Percentiles rank a stretch among this genome's conserved stretches.
Conservation (phyloP, 2,797 vertebrate genomes). For the Ibycter americanus region DNA sequence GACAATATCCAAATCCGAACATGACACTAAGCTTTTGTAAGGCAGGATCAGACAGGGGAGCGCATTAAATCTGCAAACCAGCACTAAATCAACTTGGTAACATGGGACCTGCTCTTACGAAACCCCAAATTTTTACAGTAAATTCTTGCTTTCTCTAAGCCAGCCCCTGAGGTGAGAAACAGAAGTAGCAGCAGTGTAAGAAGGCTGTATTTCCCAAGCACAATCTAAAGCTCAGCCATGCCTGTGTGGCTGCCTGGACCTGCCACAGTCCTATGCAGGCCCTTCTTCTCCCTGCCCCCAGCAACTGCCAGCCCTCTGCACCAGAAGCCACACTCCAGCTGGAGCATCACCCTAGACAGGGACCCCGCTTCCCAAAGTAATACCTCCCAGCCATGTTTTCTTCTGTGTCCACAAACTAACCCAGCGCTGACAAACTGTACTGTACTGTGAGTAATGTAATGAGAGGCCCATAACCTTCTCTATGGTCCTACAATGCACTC, state of each 20-base stretch:
- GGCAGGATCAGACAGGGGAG: neutral
- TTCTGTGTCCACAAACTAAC: neutral
- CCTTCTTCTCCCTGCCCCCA: neutral
- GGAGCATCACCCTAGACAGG: no score
- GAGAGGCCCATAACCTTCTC: neutral
- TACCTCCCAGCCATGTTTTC: neutral
- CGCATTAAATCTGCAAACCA: neutral
- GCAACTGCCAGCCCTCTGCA: neutral
- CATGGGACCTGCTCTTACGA: neutral
- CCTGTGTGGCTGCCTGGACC: neutral
- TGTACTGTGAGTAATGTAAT: neutral
- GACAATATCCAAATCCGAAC: neutral
- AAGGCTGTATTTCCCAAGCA: neutral
- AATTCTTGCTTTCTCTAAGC: neutral
- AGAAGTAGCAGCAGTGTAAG: neutral
- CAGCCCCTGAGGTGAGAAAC: neutral
- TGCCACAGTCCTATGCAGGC: neutral
- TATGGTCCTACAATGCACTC: neutral
- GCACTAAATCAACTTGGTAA: neutral
- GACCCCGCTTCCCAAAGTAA: neutral
- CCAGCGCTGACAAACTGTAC: neutral
- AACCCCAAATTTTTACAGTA: neutral
- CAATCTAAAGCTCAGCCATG: neutral
- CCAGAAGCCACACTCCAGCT: neutral
- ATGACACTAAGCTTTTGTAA: neutral